Percentiles rank a stretch among this genome's conserved stretches.
phyloP scores from a whole-genome alignment of 2,113 vertebrate species.

The Terrapene triunguis region DNA sequence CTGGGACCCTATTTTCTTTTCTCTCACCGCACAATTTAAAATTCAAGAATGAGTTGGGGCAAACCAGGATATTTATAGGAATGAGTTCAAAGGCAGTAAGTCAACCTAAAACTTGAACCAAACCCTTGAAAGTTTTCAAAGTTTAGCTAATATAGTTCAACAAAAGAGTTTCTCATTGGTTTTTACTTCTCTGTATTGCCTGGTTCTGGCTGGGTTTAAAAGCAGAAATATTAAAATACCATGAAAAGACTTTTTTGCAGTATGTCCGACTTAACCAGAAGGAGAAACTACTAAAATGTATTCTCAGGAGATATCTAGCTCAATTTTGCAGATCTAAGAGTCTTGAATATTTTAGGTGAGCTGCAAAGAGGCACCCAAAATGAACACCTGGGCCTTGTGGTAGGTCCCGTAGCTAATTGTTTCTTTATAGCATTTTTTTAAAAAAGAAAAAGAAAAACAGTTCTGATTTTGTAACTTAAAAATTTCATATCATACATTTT shows the following conservation, averaged over 20 bases:
- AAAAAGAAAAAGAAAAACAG: neutral
- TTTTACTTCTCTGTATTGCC: neutral
- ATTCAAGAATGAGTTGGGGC: neutral
- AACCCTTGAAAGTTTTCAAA: neutral
- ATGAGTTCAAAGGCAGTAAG: neutral
- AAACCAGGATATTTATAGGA: neutral
- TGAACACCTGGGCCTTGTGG: neutral
- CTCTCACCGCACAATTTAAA: neutral
- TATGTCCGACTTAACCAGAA: neutral
- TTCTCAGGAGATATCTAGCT: neutral
- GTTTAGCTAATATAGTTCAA: neutral
- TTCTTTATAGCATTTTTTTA: neutral
- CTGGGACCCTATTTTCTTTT: neutral
- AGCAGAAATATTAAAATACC: neutral
- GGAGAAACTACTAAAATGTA: neutral
- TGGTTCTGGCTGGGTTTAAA: neutral
- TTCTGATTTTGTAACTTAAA: neutral
- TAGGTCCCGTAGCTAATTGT: rapidly evolving
- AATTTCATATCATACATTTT: neutral
- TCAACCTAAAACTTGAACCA: neutral
- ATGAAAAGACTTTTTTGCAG: neutral
- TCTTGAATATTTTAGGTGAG: neutral
- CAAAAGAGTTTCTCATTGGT: neutral
- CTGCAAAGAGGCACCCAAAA: neutral
- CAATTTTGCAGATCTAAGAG: neutral